Percentiles rank a stretch among this genome's conserved stretches.
phyloP scores from a whole-genome alignment of 2,888 invertebrate species.

The Amphimallon solstitiale region DNA sequence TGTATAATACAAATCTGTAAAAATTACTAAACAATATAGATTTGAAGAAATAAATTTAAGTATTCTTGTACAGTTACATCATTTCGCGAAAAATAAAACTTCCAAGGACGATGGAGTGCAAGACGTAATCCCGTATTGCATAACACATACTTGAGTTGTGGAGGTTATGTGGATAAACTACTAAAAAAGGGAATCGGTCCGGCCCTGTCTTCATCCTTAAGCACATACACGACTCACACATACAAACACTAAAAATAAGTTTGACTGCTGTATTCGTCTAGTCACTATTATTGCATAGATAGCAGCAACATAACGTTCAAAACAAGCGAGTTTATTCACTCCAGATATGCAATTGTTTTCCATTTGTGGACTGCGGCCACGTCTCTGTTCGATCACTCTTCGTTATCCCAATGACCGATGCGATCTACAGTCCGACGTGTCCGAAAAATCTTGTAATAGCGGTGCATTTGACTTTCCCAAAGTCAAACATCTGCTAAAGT shows the following conservation, averaged over 20 bases:
- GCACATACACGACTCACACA: constrained; percentile 5
- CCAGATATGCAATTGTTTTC: constrained; percentile 52
- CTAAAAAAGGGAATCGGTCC: constrained; percentile 31
- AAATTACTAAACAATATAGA: too few relatives aligned
- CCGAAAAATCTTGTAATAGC: constrained; percentile 39
- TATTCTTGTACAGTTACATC: too few relatives aligned
- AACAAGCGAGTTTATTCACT: constrained; percentile 61
- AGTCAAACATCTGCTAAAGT: constrained; percentile 56
- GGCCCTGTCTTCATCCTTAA: constrained; percentile 29
- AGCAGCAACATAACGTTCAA: constrained; percentile 58
- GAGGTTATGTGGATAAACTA: constrained; percentile 5
- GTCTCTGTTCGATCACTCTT: constrained; percentile 12
- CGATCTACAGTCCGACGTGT: constrained; percentile 9
- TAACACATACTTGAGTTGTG: not conserved
- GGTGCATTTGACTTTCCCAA: constrained; percentile 59
- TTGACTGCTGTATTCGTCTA: constrained; percentile 59
- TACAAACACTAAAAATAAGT: constrained; percentile 54
- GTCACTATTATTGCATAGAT: constrained; percentile 63
- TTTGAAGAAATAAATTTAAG: too few relatives aligned
- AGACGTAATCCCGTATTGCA: too few relatives aligned
- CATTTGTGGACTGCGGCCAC: constrained; percentile 30
- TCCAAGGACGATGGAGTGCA: too few relatives aligned
- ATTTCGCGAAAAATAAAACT: too few relatives aligned
- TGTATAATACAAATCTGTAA: constrained; percentile 7
- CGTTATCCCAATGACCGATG: constrained; percentile 7